Evolutionary conservation across 2,888 invertebrate genomes (phyloP), one percentile per base, ranked within the genome.

Genomic region (Eremobia ochroleuca): DNA sequence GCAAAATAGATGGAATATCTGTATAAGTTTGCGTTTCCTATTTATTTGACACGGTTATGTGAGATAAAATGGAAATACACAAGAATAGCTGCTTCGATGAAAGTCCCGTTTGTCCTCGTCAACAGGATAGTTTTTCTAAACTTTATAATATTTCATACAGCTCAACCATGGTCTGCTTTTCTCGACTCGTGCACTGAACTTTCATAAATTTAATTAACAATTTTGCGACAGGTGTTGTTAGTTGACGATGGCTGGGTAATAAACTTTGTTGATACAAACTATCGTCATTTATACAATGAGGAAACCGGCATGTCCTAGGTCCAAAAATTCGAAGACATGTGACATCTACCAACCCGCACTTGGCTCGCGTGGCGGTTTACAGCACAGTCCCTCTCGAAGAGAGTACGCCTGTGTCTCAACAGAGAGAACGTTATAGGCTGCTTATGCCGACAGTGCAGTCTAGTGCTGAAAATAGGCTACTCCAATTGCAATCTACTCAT

Each of bases 1-100:
- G 79, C 64, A 73, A 55, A 61, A 68, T 73, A 55, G 40, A 76
- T 77, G 43, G 61, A 37, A 68, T 73, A 61, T 71, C 49, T 46
- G 21, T 64, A 18, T 59, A 13, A 71, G 34, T 34, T 55, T 74
- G 55, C 37, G 21, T 68, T 72, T 76, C 31, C 37, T 43, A 37
- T 34, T 68, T 72, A 55, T 43, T 25, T 2, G 34, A 58, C 0
- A 62, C 40, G 28, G 64, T 65, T 68, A 64, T 55, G 11, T 64
- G 15, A 43, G 40, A 46, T 43, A 28, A 6, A 46, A 43, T 28
- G 9, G 4, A 52, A 31, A 37, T 6, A 5, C 55, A 5, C 55
- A 6, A 25, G 21, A 31, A 62, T 25, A 25, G 34, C n/a, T 46
- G 2, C n/a, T 49, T 49, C 15, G 31, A 40, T 55, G 21, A 31